Evolutionary conservation across 2,113 vertebrate genomes (phyloP), one percentile per base, ranked within the genome.

Genomic region (Morone chrysops): DNA sequence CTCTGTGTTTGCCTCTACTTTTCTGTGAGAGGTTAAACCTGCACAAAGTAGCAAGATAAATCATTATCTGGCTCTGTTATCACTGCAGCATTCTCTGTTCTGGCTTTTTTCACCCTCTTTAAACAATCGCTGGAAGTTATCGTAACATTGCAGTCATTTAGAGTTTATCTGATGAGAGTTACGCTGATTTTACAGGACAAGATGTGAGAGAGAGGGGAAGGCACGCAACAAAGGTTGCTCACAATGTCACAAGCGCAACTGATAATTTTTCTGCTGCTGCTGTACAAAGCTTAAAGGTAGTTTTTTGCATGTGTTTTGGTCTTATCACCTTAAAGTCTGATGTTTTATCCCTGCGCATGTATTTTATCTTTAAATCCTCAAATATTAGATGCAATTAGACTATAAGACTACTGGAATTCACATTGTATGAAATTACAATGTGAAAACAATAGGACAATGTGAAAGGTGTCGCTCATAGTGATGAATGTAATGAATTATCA

Each of bases 11-110:
- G 40, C 38, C 7, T 76, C 47, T 38, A 3, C 78, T 75, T 20
- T 51, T 14, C 41, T 14, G 16, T 8, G 17, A 71, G 70, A 77
- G 66, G 76, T 73, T 63, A 77, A 80, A 85, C 65, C 72, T 56
- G 43, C 22, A 10, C 70, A 56, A 80, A 2, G 0, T 4, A 51
- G 0, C 13, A 3, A 61, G 50, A 77, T 54, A 69, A 72, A 61
- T 61, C 20, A n/a, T 8, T 40, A 79, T 48, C 84, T 22, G 45
- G 7, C 36, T 60, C 69, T 1, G 57, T 66, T 83, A 75, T 80
- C 72, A 1, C 16, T 8, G 2, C 48, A 3, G 12, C 8, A 31
- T 40, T 16, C 12, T 16, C 9, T 54, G 74, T 56, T 45, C 57
- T 53, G 11, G 38, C 18, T 25, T 70, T 47, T 56, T 31, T 6